These are phyloP conservation scores for Pammene fasciana DNA, from an alignment of 2,888 invertebrate species.

Conservation along the genomic window DNA sequence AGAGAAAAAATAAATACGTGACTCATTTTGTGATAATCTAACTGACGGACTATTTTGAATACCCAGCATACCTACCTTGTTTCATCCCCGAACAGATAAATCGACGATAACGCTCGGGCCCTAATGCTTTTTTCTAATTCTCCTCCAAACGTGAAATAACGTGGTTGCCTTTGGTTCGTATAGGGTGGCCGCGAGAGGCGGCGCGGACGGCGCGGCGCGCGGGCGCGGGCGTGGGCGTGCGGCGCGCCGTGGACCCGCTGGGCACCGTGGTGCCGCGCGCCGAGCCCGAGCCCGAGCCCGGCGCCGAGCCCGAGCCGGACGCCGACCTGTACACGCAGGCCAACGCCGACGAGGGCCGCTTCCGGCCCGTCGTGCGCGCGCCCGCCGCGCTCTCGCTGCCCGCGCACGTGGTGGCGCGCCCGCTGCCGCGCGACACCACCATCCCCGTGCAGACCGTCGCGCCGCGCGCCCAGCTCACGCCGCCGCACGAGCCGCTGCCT, in stretches of 20 bases:
- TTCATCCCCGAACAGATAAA: conserved; percentile 18
- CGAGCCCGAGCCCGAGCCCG: conserved; percentile 50
- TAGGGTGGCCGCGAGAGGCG: conserved; percentile 82
- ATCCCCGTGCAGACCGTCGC: conserved; percentile 64
- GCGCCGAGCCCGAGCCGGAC: conserved; percentile 56
- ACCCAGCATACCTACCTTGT: too few relatives aligned
- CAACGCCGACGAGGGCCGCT: conserved; percentile 87
- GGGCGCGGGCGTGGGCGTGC: conserved; percentile 63
- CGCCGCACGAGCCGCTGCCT: conserved; percentile 48
- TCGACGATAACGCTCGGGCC: conserved; percentile 41
- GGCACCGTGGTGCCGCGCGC: conserved; percentile 85
- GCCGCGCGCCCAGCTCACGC: conserved; percentile 43
- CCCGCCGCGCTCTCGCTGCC: conserved; percentile 65
- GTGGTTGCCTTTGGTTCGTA: conserved; percentile 92
- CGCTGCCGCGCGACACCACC: conserved; percentile 60
- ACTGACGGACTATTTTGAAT: too few relatives aligned
- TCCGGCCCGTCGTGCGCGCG: conserved; percentile 85
- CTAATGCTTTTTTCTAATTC: conserved; percentile 57
- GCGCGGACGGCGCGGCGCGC: conserved; percentile 70
- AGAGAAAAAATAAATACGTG: too few relatives aligned
- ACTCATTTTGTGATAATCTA: too few relatives aligned
- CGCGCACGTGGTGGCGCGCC: conserved; percentile 63
- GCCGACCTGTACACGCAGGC: conserved; percentile 59
- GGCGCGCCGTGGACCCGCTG: conserved; percentile 89
- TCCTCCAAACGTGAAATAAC: conserved; percentile 56